Evolutionary conservation across 2,888 invertebrate species (phyloP), one percentile per base, ranked within the genome.

Genomic region (Thalpophila matura): DNA sequence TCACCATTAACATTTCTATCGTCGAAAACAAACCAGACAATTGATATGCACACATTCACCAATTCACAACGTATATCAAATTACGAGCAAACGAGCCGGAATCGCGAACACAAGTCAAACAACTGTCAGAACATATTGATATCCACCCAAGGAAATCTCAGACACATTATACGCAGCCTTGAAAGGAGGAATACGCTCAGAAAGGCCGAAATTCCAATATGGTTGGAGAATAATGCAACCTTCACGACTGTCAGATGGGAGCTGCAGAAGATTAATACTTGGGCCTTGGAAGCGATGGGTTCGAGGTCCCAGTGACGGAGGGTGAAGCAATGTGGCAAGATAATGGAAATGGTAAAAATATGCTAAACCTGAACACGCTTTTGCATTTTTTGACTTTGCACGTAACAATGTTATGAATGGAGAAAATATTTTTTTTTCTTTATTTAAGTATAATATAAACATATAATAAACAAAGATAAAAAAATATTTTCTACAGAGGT

Each of bases 181-280:
- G 81, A 24, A 55, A 22, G 4, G 43, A 49, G 37, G 45, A 76
- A 80, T 75, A 75, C 18, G 43, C 43, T 51, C 38, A 38, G 64
- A 33, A 33, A 38, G 46, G 59, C 63, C 70, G 62, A 79, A 79
- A 80, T 72, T 73, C 74, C 77, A 81, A 83, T 81, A 81, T 79
- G 70, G 69, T 24, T 50, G 43, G 40, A 43, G 64, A 58, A 70
- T 70, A 74, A 76, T 86, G 86, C 87, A 86, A 68, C 84, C 86
- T 84, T 85, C 79, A 47, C 54, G 81, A 74, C 81, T 65, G 77
- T 86, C 85, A 84, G 77, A 61, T 55, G 53, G 46, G 65, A 61
- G 71, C 68, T 84, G 83, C 86, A 84, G 80, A 80, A 81, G 82
- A 86, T 86, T 85, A 82, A 85, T 80, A 60, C 49, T 46, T 33